These are phyloP conservation scores for Phymatocera aterrima DNA, from an alignment of 2,888 invertebrate species.

Conservation along the genomic window DNA sequence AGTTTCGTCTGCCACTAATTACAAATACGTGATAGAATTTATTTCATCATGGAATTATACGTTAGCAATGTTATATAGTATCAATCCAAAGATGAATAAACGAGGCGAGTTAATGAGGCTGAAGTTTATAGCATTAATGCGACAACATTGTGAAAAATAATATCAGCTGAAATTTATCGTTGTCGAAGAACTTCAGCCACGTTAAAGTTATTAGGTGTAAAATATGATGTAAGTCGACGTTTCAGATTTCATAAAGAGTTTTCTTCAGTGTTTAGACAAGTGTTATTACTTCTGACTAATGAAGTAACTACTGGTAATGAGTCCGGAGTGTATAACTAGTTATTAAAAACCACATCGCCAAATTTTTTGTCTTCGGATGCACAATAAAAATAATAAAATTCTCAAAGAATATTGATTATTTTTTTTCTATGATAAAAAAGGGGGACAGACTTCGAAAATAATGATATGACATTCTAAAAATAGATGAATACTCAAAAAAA, in stretches of 20 bases:
- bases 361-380: too few species aligned
- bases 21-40: neutral
- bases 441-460: neutral
- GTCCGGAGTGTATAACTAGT: neutral
- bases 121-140: too few species aligned
- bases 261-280: neutral
- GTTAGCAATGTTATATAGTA: neutral
- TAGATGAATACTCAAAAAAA: constrained; percentile 45
- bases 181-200: too few species aligned
- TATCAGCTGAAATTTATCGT: too few species aligned
- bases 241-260: too few species aligned
- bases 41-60: neutral
- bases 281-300: neutral
- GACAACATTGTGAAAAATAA: too few species aligned
- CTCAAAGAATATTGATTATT: too few species aligned
- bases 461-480: constrained; percentile 37
- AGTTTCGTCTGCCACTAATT: neutral
- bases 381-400: too few species aligned
- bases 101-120: too few species aligned
- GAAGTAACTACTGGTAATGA: neutral
- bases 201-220: too few species aligned
- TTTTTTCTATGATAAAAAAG: too few species aligned
- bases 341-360: neutral
- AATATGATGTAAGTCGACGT: too few species aligned
- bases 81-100: neutral